Conservation (phyloP, 2,113 vertebrate species). For the Grus americana region DNA sequence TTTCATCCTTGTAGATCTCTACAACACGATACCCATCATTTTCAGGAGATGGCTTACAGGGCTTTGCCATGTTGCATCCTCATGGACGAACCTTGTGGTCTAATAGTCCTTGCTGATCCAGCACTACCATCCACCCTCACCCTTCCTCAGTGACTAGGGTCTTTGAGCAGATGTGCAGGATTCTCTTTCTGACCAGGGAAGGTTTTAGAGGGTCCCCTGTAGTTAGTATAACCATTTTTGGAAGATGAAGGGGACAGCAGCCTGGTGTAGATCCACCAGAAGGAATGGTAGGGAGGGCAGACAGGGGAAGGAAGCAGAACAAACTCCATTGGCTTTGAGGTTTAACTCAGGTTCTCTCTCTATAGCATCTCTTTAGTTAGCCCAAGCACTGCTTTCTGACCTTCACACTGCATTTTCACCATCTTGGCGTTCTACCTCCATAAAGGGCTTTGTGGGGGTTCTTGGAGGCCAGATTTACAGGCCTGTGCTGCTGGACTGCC, state of each 20-base stretch:
- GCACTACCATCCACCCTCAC: too few relatives aligned
- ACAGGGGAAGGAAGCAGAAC: background rate
- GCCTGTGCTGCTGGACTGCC: background rate
- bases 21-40: rapidly evolving
- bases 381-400: background rate
- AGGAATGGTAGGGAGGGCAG: background rate
- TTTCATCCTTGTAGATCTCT: background rate
- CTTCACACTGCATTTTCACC: background rate
- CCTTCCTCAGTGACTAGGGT: rapidly evolving
- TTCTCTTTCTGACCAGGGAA: background rate
- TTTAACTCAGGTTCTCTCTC: background rate
- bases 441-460: too few relatives aligned
- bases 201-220: background rate
- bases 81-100: background rate
- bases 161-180: background rate
- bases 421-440: rapidly evolving
- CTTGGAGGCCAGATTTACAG: background rate
- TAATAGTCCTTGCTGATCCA: background rate
- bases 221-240: background rate
- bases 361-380: background rate
- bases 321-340: background rate
- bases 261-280: rapidly evolving
- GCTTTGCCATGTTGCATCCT: background rate
- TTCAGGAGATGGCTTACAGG: background rate
- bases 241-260: background rate